Percentiles rank a stretch among this genome's conserved stretches.
phyloP scores from a whole-genome alignment of 2,888 invertebrate genomes.

The Acronicta leporina region DNA sequence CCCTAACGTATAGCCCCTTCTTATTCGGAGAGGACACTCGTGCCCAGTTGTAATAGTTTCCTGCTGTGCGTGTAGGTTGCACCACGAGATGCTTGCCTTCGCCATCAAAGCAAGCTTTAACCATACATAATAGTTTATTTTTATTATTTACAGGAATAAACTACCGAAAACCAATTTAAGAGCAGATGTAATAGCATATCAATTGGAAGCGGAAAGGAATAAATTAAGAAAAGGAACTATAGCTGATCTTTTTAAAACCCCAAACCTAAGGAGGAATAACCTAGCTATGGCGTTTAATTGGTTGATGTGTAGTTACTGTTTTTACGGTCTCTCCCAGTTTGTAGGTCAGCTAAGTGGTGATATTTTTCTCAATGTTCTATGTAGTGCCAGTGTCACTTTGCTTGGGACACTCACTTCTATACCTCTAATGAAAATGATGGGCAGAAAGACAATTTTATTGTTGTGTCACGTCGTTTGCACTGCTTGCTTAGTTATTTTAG shows the following conservation, averaged over 20 bases:
- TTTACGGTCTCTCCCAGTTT: constrained; percentile 95
- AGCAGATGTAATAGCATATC: constrained; percentile 73
- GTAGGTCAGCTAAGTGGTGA: constrained; percentile 93
- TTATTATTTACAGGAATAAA: constrained; percentile 78
- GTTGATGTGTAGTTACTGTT: constrained; percentile 93
- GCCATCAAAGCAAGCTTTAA: too few species aligned
- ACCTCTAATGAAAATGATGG: constrained; percentile 90
- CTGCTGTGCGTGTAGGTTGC: not conserved
- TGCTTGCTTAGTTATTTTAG: constrained; percentile 89
- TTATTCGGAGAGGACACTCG: too few species aligned
- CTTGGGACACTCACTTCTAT: constrained; percentile 89
- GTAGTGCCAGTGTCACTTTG: constrained; percentile 91
- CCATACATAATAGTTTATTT: not conserved
- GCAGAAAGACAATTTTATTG: constrained; percentile 91
- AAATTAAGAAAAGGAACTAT: constrained; percentile 85
- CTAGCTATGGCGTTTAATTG: constrained; percentile 93
- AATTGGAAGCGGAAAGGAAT: constrained; percentile 65
- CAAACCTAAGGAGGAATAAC: constrained; percentile 92
- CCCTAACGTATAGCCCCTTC: too few species aligned
- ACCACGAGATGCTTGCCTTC: not conserved
- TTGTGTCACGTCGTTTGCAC: constrained; percentile 90
- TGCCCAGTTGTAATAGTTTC: too few species aligned
- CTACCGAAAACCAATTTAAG: constrained; percentile 80
- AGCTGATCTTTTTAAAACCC: constrained; percentile 91
- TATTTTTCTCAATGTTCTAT: constrained; percentile 94